Evolutionary conservation across 2,888 invertebrate genomes (phyloP).

Genomic region (Deilephila porcellus): DNA sequence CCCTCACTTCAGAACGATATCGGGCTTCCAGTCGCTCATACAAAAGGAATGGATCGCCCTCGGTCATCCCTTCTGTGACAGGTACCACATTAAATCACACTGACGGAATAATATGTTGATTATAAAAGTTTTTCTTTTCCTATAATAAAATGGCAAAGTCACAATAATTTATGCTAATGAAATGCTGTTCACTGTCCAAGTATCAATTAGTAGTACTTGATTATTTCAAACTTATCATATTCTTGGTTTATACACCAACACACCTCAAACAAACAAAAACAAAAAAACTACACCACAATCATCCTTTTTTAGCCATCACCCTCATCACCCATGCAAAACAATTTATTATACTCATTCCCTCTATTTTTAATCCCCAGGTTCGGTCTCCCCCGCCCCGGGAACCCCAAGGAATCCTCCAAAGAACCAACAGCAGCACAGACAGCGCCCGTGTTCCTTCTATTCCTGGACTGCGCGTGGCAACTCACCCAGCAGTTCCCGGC

Average conservation of each 20-base stretch:
- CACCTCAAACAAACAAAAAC: no score
- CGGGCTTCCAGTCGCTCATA: conserved; percentile 95
- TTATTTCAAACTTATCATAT: no score
- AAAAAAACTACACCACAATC: no score
- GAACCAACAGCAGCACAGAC: conserved; percentile 68
- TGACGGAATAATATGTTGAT: not conserved
- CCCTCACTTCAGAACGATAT: conserved; percentile 91
- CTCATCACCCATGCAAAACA: no score
- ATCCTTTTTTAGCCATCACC: no score
- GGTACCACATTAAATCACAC: conserved; percentile 52
- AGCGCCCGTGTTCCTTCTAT: conserved; percentile 94
- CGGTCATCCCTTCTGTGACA: conserved; percentile 94
- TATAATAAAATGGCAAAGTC: no score
- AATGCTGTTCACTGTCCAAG: no score
- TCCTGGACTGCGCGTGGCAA: conserved; percentile 98
- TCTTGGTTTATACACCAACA: no score
- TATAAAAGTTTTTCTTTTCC: not conserved
- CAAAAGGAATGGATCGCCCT: conserved; percentile 98
- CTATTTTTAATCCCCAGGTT: conserved; percentile 71
- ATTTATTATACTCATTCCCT: not conserved
- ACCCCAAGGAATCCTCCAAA: conserved; percentile 75
- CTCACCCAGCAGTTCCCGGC: conserved; percentile 94
- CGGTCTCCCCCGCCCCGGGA: conserved; percentile 87
- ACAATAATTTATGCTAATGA: no score
- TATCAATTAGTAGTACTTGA: no score